A percentile compares a stretch with the other conserved stretches of the same genome.
Evolutionary conservation across 2,113 vertebrate species (phyloP).

Genomic region (Eurystomus gularis): DNA sequence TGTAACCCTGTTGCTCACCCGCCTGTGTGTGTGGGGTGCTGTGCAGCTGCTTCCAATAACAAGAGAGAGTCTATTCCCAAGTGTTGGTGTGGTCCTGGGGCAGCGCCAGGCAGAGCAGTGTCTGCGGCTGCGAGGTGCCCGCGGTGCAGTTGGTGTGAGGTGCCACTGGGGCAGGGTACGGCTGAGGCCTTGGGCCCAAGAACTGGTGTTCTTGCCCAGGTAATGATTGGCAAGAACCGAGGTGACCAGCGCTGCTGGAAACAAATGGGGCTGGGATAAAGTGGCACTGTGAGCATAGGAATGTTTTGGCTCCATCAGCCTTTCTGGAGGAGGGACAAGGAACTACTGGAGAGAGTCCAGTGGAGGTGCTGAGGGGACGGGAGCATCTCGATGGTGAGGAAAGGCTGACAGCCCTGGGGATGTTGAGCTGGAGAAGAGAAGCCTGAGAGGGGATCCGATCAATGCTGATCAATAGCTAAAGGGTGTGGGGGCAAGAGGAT

Average conservation of each 20-base stretch:
- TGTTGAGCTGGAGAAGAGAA: too few relatives aligned
- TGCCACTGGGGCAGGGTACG: fast-evolving
- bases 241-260: background rate
- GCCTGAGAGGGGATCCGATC: too few relatives aligned
- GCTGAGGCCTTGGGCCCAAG: background rate
- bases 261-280: background rate
- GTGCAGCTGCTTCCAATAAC: fast-evolving
- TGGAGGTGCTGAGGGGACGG: too few relatives aligned
- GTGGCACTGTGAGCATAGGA: background rate
- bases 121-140: background rate
- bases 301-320: background rate
- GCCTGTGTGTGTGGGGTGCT: background rate
- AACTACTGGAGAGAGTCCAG: background rate
- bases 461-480: too few relatives aligned
- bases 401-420: too few relatives aligned
- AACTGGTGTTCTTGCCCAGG: background rate
- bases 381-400: background rate
- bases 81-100: background rate
- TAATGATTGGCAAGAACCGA: background rate
- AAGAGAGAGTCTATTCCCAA: background rate
- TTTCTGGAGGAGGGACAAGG: background rate
- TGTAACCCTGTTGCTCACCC: background rate
- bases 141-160: background rate
- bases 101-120: background rate
- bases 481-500: too few relatives aligned